Conservation (phyloP, 2,888 invertebrate genomes). For the Drosophila suboccidentalis region DNA sequence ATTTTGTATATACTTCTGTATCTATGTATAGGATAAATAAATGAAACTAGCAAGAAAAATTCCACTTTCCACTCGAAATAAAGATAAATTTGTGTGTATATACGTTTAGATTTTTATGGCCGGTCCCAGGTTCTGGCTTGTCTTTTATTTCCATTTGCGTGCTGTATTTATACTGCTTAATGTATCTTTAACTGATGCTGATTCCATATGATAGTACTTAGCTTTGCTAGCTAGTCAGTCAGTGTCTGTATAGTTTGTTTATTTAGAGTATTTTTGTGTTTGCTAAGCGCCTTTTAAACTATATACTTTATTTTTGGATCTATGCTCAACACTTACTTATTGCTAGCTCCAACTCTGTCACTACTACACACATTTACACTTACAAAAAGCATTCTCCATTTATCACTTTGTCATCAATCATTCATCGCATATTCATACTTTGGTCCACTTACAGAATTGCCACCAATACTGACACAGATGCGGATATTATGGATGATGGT, state of each 20-base stretch:
- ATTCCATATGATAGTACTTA: not conserved
- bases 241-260: not conserved
- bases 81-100: slow-evolving; percentile 22
- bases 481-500: slow-evolving; percentile 69
- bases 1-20: slow-evolving; percentile 28
- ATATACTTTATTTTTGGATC: not conserved
- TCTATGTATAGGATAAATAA: slow-evolving; percentile 34
- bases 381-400: not conserved
- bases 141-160: slow-evolving; percentile 38
- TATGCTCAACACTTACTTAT: not conserved
- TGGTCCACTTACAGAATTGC: slow-evolving; percentile 81
- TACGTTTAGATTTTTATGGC: slow-evolving; percentile 5
- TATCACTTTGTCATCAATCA: slow-evolving; percentile 10
- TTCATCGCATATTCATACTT: slow-evolving; percentile 30
- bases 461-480: slow-evolving; percentile 75
- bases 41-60: slow-evolving; percentile 15
- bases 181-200: not conserved
- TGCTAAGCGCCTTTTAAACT: not conserved
- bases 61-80: slow-evolving; percentile 26
- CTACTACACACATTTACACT: not conserved
- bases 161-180: not conserved
- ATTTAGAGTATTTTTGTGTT: not conserved
- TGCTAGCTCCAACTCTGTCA: not conserved
- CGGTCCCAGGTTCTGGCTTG: slow-evolving; percentile 5
- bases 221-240: slow-evolving; percentile 2